These are phyloP conservation scores for Trematomus loennbergii DNA, from an alignment of 2,113 vertebrate genomes.

Conservation along the genomic window DNA sequence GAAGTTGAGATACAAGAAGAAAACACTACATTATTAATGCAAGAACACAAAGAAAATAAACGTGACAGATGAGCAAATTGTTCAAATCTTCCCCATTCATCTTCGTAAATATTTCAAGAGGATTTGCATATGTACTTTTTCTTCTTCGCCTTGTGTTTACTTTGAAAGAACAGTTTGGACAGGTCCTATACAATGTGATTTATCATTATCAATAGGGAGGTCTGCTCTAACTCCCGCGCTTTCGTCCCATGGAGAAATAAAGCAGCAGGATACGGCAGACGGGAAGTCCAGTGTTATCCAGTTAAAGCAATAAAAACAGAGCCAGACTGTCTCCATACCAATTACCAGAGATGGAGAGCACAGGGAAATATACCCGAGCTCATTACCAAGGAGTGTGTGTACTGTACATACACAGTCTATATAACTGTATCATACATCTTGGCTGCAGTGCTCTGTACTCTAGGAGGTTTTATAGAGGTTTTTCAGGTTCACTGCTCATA, in stretches of 20 bases:
- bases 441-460: constrained; percentile 5
- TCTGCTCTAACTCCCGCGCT: constrained; percentile 15
- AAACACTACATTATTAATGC: not conserved
- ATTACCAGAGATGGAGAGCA: constrained; percentile 63
- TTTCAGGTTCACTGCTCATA: not conserved
- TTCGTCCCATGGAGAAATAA: constrained; percentile 62
- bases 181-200: constrained; percentile 17
- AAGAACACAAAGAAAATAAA: not conserved
- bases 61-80: not conserved
- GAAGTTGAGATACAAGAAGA: not conserved
- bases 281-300: constrained; percentile 55
- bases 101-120: constrained; percentile 8
- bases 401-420: constrained; percentile 4
- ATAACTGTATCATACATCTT: constrained; percentile 9
- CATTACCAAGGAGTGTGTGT: constrained; percentile 25
- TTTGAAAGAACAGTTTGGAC: constrained; percentile 12
- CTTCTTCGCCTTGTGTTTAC: not conserved
- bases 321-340: constrained; percentile 62
- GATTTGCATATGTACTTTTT: not conserved
- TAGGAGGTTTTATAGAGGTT: not conserved
- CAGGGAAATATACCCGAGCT: constrained; percentile 65
- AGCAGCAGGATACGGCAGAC: constrained; percentile 37
- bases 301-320: constrained; percentile 71
- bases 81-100: not conserved
- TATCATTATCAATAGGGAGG: constrained; percentile 43